These are phyloP conservation scores for Ypsolopha sequella DNA, from an alignment of 2,888 invertebrate species.

Conservation along the genomic window DNA sequence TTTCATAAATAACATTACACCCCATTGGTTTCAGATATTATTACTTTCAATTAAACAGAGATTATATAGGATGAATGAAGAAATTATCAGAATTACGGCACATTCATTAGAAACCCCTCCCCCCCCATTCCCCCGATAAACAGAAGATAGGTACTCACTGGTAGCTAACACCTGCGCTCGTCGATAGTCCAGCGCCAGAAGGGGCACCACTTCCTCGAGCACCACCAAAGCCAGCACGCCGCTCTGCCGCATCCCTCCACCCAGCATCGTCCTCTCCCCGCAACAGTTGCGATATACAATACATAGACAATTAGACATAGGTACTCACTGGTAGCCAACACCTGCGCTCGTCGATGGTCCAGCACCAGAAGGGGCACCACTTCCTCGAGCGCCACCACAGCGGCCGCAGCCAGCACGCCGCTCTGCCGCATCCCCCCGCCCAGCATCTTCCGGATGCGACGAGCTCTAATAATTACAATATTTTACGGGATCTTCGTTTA, in stretches of 20 bases:
- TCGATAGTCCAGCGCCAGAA: constrained; percentile 81
- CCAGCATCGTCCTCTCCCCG: constrained; percentile 93
- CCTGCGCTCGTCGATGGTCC: constrained; percentile 80
- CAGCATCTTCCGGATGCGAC: constrained; percentile 84
- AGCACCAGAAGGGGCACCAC: constrained; percentile 76
- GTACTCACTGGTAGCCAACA: constrained; percentile 75
- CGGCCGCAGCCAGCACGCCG: constrained; percentile 92
- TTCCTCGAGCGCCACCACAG: constrained; percentile 85
- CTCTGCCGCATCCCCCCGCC: constrained; percentile 96
- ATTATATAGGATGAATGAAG: too few species aligned
- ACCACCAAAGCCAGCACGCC: constrained; percentile 90
- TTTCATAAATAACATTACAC: too few species aligned
- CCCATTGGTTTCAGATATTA: too few species aligned
- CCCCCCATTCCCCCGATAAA: too few species aligned
- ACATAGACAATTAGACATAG: too few species aligned
- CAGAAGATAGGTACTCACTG: constrained; percentile 55
- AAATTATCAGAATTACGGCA: too few species aligned
- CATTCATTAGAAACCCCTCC: too few species aligned
- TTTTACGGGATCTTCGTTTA: too few species aligned
- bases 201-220: constrained; percentile 81
- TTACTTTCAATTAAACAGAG: too few species aligned
- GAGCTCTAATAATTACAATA: constrained; percentile 70
- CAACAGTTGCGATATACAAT: too few species aligned
- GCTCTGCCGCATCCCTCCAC: constrained; percentile 94
- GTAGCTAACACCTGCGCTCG: constrained; percentile 76